Conservation (phyloP, 1,140 invertebrate species). For the Drosophila pruinosa region DNA sequence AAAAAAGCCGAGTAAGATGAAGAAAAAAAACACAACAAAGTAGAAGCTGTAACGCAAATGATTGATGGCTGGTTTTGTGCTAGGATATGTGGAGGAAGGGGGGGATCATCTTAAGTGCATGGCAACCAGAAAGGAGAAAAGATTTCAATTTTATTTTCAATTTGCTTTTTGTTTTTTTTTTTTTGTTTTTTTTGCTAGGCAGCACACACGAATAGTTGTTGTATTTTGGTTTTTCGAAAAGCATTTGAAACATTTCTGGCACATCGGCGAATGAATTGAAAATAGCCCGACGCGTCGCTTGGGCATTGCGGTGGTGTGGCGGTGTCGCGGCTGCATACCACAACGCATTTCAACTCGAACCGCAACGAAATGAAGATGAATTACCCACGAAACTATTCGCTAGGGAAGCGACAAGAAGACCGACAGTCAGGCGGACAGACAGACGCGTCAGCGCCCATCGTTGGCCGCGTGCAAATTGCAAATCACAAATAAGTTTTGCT, state of each 20-base stretch:
- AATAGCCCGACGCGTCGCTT: constrained; percentile 47
- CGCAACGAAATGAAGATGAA: constrained; percentile 81
- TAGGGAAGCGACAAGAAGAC: constrained; percentile 32
- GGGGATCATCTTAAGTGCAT: constrained; percentile 55
- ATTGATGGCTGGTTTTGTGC: constrained; percentile 51
- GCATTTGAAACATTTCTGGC: constrained; percentile 81
- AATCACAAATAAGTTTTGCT: constrained; percentile 77
- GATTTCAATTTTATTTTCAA: constrained; percentile 42
- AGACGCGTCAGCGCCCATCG: constrained; percentile 30
- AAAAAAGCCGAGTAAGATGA: not conserved
- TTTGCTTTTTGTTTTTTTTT: constrained; percentile 12
- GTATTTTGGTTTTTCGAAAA: constrained; percentile 50
- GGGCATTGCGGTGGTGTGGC: constrained; percentile 15
- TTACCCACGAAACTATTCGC: constrained; percentile 70
- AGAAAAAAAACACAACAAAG: constrained; percentile 30
- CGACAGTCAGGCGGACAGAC: not conserved
- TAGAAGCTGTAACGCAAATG: constrained; percentile 49
- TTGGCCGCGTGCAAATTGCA: constrained; percentile 62
- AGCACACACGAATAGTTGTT: constrained; percentile 18
- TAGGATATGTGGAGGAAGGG: not conserved
- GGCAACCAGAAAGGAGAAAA: constrained; percentile 25
- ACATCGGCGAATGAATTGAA: constrained; percentile 68
- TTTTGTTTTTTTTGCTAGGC: constrained; percentile 5
- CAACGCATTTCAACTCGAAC: constrained; percentile 79
- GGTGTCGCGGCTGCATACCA: constrained; percentile 72